Conservation (phyloP, 2,888 invertebrate genomes). For the Thysanoteuthis rhombus region DNA sequence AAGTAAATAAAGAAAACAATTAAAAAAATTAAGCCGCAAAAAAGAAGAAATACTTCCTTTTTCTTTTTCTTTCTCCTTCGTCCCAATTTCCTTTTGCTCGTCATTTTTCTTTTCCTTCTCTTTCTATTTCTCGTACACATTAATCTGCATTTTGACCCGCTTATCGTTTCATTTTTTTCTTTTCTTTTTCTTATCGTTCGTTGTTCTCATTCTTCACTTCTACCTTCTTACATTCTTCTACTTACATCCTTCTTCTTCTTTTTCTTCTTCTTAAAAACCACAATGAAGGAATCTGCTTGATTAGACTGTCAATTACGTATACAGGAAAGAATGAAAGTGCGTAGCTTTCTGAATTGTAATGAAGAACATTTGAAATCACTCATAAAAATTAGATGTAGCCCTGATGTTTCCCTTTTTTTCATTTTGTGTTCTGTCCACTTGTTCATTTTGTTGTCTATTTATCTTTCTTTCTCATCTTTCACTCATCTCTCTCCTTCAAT, state of each 20-base stretch:
- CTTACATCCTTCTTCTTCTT: too few relatives aligned
- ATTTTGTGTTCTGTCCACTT: background rate
- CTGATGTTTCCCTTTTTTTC: background rate
- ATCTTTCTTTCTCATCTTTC: background rate
- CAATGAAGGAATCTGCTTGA: too few relatives aligned
- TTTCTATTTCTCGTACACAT: background rate
- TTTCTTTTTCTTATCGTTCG: background rate
- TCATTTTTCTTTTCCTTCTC: background rate
- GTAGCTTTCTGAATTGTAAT: background rate
- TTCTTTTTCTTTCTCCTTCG: background rate
- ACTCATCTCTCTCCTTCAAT: background rate
- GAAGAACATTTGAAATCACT: background rate
- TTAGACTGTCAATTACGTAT: background rate
- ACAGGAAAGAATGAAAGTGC: background rate
- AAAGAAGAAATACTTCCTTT: background rate
- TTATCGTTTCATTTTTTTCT: too few relatives aligned
- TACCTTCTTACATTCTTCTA: background rate
- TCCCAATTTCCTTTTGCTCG: background rate
- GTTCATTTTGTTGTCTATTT: background rate
- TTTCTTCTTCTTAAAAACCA: too few relatives aligned
- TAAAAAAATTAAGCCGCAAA: background rate
- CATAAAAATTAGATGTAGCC: background rate
- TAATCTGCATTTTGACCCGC: background rate
- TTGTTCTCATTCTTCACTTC: background rate
- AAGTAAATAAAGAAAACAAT: background rate